phyloP scores from a whole-genome alignment of 2,113 vertebrate species.

The Felis chaus region DNA sequence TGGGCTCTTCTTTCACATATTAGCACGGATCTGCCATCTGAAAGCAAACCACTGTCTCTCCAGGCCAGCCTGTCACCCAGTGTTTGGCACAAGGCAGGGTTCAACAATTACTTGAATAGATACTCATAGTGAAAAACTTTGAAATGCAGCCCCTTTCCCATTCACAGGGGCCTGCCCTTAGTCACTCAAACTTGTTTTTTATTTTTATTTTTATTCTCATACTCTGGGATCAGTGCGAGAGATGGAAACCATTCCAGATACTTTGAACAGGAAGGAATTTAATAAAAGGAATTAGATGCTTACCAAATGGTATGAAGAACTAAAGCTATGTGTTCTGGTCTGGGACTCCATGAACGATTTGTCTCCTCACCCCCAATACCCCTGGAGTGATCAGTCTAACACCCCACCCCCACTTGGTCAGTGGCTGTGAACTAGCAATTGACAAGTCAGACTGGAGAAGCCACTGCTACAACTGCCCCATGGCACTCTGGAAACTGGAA shows the following conservation, averaged over 20 bases:
- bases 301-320: neutral
- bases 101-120: neutral
- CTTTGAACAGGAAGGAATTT: slow-evolving; percentile 21
- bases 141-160: neutral
- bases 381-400: neutral
- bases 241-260: neutral
- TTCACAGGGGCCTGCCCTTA: neutral
- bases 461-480: neutral
- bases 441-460: neutral
- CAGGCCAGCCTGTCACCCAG: neutral
- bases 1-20: neutral
- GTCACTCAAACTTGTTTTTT: slow-evolving; percentile 7
- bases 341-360: neutral
- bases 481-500: neutral
- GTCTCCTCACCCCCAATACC: neutral
- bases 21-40: neutral
- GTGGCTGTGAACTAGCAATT: neutral
- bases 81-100: neutral
- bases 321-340: neutral
- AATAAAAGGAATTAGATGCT: neutral
- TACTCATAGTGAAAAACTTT: neutral
- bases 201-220: neutral
- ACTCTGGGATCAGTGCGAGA: neutral
- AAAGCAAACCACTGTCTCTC: neutral
- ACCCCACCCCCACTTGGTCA: neutral